phyloP scores from a whole-genome alignment of 2,113 vertebrate species.

The Ceyx melanurus region DNA sequence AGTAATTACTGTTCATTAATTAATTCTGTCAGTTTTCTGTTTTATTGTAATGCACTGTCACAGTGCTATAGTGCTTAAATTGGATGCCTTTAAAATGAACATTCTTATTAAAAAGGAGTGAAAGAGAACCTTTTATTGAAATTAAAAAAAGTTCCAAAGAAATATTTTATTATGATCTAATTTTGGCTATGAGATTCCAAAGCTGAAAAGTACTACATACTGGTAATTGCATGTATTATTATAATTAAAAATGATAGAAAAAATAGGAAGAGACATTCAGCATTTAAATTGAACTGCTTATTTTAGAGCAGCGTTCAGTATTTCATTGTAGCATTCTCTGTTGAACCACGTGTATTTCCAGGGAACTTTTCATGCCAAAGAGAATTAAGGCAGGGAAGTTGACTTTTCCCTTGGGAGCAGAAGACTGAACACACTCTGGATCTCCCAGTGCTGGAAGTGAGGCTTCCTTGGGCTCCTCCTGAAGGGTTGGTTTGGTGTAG shows the following conservation, averaged over 20 bases:
- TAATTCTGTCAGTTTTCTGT: slow-evolving; percentile 63
- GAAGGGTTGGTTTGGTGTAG: background rate
- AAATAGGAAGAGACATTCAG: slow-evolving; percentile 13
- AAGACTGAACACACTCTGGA: slow-evolving; percentile 6
- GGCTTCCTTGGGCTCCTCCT: background rate
- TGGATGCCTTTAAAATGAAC: slow-evolving; percentile 58
- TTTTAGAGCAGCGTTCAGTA: slow-evolving; percentile 28
- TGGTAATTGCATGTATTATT: slow-evolving; percentile 45
- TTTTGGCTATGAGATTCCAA: slow-evolving; percentile 42
- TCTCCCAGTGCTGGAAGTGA: background rate
- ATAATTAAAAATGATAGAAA: slow-evolving; percentile 46
- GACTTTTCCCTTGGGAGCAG: background rate
- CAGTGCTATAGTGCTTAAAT: slow-evolving; percentile 52
- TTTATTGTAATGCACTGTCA: slow-evolving; percentile 64
- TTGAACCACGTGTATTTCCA: slow-evolving; percentile 51
- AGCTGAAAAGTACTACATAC: slow-evolving; percentile 5
- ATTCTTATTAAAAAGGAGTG: slow-evolving; percentile 49
- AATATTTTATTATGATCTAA: slow-evolving; percentile 59
- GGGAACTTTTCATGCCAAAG: slow-evolving; percentile 26
- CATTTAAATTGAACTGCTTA: slow-evolving; percentile 43
- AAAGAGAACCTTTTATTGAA: slow-evolving; percentile 69
- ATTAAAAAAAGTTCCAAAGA: slow-evolving; percentile 59
- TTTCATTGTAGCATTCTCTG: slow-evolving; percentile 42
- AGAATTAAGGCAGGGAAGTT: slow-evolving; percentile 47
- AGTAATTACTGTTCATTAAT: slow-evolving; percentile 69